Conservation (phyloP, 2,888 invertebrate genomes). For the Sericinus montela region DNA sequence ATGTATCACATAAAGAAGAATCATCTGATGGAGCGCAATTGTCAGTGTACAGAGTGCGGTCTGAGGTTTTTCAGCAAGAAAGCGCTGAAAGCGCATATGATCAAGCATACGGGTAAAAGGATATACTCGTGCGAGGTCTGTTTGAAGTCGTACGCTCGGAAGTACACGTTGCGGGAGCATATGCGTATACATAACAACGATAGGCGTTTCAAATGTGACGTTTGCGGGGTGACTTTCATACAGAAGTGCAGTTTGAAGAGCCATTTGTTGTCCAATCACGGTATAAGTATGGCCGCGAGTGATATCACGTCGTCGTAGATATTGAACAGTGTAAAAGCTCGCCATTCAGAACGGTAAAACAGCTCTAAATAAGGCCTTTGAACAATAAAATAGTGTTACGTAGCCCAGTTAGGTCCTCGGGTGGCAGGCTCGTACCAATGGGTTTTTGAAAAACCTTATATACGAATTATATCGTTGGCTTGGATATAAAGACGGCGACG, state of each 20-base stretch:
- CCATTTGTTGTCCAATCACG: slow-evolving; percentile 60
- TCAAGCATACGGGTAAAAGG: slow-evolving; percentile 68
- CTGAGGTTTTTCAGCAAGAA: slow-evolving; percentile 75
- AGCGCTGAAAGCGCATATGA: slow-evolving; percentile 71
- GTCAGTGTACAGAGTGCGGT: slow-evolving; percentile 71
- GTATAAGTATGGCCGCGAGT: slow-evolving; percentile 54
- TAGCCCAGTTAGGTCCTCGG: too few relatives aligned
- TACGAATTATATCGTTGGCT: too few relatives aligned
- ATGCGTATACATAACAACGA: slow-evolving; percentile 63
- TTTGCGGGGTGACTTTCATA: slow-evolving; percentile 49
- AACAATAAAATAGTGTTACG: too few relatives aligned
- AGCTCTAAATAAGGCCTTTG: too few relatives aligned
- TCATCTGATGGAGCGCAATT: slow-evolving; percentile 70
- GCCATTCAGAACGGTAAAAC: too few relatives aligned
- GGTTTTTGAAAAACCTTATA: too few relatives aligned
- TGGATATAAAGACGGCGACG: too few relatives aligned
- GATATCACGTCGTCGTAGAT: slow-evolving; percentile 37
- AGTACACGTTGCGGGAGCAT: slow-evolving; percentile 53
- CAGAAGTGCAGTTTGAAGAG: slow-evolving; percentile 62
- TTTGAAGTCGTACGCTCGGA: slow-evolving; percentile 66
- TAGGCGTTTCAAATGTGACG: slow-evolving; percentile 40
- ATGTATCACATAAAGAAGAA: slow-evolving; percentile 65
- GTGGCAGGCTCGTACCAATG: too few relatives aligned
- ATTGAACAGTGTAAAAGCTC: too few relatives aligned
- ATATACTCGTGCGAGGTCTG: slow-evolving; percentile 68